phyloP scores from a whole-genome alignment of 2,113 vertebrate genomes.

The Sitta europaea region DNA sequence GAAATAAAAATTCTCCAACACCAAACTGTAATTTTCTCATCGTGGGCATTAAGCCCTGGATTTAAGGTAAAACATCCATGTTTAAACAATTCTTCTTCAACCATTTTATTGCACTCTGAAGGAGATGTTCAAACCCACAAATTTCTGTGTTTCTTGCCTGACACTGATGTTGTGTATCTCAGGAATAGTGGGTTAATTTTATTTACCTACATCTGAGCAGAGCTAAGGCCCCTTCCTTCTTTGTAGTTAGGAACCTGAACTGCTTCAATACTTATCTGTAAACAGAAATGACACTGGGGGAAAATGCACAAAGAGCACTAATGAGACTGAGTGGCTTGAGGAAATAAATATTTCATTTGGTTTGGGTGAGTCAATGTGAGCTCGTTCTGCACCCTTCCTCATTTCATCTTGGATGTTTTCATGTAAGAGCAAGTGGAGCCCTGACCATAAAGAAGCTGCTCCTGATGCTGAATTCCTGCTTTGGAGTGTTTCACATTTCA shows the following conservation, averaged over 20 bases:
- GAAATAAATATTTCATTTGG: conserved; percentile 7
- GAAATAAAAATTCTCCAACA: not conserved
- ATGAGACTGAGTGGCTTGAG: not conserved
- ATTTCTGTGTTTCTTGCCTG: not conserved
- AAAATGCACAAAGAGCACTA: not conserved
- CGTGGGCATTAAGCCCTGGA: not conserved
- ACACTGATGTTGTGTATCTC: not conserved
- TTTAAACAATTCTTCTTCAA: not conserved
- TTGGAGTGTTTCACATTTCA: not conserved
- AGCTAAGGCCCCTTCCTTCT: not conserved
- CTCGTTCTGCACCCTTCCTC: not conserved
- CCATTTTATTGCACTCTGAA: not conserved
- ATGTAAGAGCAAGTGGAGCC: not conserved
- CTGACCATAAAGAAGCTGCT: not conserved
- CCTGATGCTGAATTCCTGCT: not conserved
- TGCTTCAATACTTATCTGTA: not conserved
- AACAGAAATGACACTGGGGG: not conserved
- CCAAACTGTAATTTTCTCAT: rapidly evolving
- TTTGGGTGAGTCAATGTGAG: not conserved
- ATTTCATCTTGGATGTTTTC: not conserved
- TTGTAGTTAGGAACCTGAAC: not conserved
- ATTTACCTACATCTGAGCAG: not conserved
- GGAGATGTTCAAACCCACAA: not conserved
- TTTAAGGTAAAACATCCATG: not conserved
- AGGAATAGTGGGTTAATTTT: not conserved